Base-by-base conservation (phyloP, 1,140 invertebrate species). In the Nylanderia fulva region DNA sequence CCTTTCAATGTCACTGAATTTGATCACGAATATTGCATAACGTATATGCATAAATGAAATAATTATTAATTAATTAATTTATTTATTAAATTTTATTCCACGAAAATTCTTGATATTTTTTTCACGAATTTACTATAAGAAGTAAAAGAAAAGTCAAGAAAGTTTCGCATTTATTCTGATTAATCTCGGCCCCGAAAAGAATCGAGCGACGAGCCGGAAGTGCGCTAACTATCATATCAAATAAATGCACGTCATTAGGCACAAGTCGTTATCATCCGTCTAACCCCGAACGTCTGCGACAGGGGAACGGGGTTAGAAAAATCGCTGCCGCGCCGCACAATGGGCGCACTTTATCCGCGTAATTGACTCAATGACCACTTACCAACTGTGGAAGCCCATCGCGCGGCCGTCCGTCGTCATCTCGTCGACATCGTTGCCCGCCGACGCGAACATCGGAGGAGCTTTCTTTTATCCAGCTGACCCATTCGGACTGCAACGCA, bases 351-450 rank as follows among this genome's bases (percentile, higher is more conserved):
- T 94, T 93, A 94, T 93, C 90, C 90, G 93, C 90, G 92, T 94
- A 94, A 94, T 94, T 94, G 93, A 94, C 93, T 94, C 92, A 94
- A 94, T 94, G 92, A 93, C 91, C 92, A 93, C 93, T 93, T 93
- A 92, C 91, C 89, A 88, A 92, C 90, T 48, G 89, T 90, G 80
- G 90, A 91, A 86, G 88, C 84, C 69, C 82, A 77, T 87, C 88
- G 85, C 85, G 87, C 45, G 71, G 79, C 72, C 9, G 27, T 69
- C 60, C 13, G 27, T 69, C 66, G 72, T 45, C 66, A 72, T 80
- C 71, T 77, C n/a, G 52, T 82, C 86, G 69, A 69, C 72, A 61
- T 69, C 85, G 86, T 82, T 75, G 77, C 54, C 85, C 76, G 85
- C n/a, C 42, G 33, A 74, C 68, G 85, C 68, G 72, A 75, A 76